Evolutionary conservation across 2,888 invertebrate genomes (phyloP).

Genomic region (Periphyllus acericola): DNA sequence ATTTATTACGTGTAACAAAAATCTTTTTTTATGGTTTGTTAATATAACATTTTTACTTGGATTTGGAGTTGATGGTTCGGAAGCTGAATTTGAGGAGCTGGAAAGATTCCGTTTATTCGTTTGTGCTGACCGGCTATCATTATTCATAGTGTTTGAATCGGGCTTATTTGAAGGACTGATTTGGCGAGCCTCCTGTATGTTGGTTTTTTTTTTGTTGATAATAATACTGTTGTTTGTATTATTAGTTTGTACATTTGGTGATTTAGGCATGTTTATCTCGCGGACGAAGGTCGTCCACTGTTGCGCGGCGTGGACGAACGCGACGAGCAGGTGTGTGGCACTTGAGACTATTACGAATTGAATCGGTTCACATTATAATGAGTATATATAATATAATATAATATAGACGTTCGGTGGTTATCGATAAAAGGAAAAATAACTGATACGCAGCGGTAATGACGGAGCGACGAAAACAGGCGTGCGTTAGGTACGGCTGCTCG

Average conservation of each 20-base stretch:
- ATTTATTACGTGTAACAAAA: slow-evolving; percentile 31
- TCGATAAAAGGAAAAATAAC: too few species aligned
- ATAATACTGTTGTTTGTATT: slow-evolving; percentile 7
- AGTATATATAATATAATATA: too few species aligned
- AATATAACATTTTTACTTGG: slow-evolving; percentile 6
- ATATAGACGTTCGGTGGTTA: too few species aligned
- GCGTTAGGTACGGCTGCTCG: too few species aligned
- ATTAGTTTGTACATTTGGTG: slow-evolving; percentile 6
- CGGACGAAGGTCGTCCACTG: neutral
- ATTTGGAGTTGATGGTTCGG: slow-evolving; percentile 1
- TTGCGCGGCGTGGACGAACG: neutral
- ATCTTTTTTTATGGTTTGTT: slow-evolving; percentile 15
- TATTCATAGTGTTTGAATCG: slow-evolving; percentile 7
- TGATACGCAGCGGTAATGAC: too few species aligned
- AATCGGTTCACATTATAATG: too few species aligned
- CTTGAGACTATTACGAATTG: too few species aligned
- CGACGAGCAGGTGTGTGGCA: too few species aligned
- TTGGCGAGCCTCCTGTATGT: slow-evolving; percentile 17
- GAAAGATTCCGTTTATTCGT: slow-evolving; percentile 31
- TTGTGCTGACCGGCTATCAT: neutral
- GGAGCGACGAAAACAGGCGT: too few species aligned
- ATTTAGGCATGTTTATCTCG: slow-evolving; percentile 18
- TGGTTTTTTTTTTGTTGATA: slow-evolving; percentile 4
- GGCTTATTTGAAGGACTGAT: slow-evolving; percentile 24
- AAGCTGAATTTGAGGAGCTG: slow-evolving; percentile 13